Evolutionary conservation across 2,113 vertebrate species (phyloP).

Genomic region (Ovibos moschatus): DNA sequence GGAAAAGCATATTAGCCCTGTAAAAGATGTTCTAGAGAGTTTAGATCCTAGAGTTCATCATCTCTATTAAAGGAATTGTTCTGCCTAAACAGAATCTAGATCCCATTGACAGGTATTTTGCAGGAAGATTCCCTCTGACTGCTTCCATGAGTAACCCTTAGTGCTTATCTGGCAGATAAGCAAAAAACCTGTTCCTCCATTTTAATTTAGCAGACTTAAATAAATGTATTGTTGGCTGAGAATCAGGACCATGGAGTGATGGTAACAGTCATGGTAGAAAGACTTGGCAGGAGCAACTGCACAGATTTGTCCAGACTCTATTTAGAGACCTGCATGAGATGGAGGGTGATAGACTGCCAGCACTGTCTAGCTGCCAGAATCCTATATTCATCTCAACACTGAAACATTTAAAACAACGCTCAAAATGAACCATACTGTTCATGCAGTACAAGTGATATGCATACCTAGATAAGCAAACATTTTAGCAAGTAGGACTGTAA

Average conservation of each 20-base stretch:
- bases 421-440: background rate
- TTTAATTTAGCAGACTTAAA: conserved; percentile 60
- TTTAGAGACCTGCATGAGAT: conserved; percentile 55
- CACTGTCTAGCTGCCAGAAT: conserved; percentile 41
- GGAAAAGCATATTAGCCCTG: background rate
- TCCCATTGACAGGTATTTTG: background rate
- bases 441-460: background rate
- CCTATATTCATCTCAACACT: conserved; percentile 35
- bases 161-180: conserved; percentile 47
- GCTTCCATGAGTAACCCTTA: conserved; percentile 1
- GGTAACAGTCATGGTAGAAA: conserved; percentile 46
- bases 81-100: background rate
- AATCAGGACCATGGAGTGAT: conserved; percentile 46
- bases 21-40: background rate
- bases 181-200: conserved; percentile 34
- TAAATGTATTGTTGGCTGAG: conserved; percentile 43
- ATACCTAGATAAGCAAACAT: background rate
- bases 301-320: conserved; percentile 58
- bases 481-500: background rate
- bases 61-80: background rate
- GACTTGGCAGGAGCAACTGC: conserved; percentile 56
- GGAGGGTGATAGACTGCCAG: conserved; percentile 46
- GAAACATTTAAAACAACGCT: conserved; percentile 28
- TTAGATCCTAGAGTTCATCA: background rate
- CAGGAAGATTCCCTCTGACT: conserved; percentile 34